phyloP scores from a whole-genome alignment of 2,797 vertebrate species.

The Morus bassanus region DNA sequence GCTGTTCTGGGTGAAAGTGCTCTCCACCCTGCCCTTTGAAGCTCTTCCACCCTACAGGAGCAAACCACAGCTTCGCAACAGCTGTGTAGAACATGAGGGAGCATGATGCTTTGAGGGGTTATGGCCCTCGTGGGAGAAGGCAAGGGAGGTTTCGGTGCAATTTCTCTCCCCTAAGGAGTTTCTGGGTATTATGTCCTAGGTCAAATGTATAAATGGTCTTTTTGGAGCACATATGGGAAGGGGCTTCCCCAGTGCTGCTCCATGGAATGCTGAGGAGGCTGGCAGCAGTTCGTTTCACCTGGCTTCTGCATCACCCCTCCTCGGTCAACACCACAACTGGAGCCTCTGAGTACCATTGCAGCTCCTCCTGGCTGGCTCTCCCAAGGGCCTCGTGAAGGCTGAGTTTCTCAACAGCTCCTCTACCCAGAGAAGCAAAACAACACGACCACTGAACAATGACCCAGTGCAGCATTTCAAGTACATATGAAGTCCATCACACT shows the following conservation, averaged over 20 bases:
- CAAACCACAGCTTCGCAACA: neutral
- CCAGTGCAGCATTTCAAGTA: neutral
- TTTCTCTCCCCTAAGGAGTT: conserved; percentile 2
- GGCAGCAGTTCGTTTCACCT: fast-evolving
- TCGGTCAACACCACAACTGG: fast-evolving
- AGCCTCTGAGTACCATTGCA: fast-evolving
- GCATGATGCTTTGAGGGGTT: neutral
- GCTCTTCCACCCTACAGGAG: conserved; percentile 23
- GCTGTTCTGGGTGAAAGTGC: conserved; percentile 54
- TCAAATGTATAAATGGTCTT: neutral
- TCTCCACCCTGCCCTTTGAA: conserved; percentile 60
- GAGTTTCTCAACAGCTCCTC: neutral
- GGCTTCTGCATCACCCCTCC: neutral
- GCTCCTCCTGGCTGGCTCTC: neutral
- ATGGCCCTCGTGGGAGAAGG: neutral
- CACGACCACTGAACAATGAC: neutral
- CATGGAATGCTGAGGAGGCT: fast-evolving
- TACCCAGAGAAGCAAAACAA: neutral
- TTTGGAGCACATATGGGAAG: neutral
- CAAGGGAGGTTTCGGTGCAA: neutral
- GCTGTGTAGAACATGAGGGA: neutral
- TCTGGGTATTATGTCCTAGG: neutral
- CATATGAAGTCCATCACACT: fast-evolving
- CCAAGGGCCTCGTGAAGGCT: neutral
- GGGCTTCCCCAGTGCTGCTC: neutral